Percentiles rank a stretch among this genome's conserved stretches.
Conservation (phyloP, 1,140 invertebrate genomes). For the Eupeodes corollae region DNA sequence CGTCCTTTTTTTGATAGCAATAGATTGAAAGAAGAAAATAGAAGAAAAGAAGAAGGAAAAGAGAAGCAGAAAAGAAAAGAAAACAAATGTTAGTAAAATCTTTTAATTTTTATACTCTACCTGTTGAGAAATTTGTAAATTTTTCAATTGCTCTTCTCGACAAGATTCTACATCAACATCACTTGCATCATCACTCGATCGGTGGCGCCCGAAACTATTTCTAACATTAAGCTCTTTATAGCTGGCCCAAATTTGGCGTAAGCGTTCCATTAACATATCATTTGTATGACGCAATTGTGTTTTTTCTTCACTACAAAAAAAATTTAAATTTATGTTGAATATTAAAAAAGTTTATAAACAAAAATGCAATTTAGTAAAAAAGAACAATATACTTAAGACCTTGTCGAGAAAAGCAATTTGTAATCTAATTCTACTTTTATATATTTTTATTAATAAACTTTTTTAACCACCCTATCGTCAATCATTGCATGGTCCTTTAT, state of each 20-base stretch:
- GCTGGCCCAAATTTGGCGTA: constrained; percentile 45
- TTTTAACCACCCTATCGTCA: constrained; percentile 21
- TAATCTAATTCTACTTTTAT: too few species aligned
- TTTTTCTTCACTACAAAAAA: constrained; percentile 42
- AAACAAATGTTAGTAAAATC: constrained; percentile 13
- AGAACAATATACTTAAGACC: neutral
- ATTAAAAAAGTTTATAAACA: neutral
- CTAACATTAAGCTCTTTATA: constrained; percentile 29
- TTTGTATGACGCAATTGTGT: constrained; percentile 45
- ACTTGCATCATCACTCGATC: neutral
- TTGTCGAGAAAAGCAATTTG: neutral
- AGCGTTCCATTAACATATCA: constrained; percentile 45
- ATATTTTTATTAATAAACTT: constrained; percentile 11
- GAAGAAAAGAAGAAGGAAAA: constrained; percentile 4
- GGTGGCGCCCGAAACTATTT: neutral
- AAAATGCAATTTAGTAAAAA: neutral
- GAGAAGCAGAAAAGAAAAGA: constrained; percentile 13
- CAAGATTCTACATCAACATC: neutral
- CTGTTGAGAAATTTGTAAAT: constrained; percentile 13
- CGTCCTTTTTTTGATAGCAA: constrained; percentile 31
- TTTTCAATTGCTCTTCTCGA: constrained; percentile 12
- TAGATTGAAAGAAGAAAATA: neutral
- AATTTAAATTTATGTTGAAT: constrained; percentile 7
- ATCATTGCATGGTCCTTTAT: too few species aligned
- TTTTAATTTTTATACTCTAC: constrained; percentile 10